Percentiles rank a stretch among this genome's conserved stretches.
Conservation (phyloP, 2,888 invertebrate genomes). For the Polietes domitor region DNA sequence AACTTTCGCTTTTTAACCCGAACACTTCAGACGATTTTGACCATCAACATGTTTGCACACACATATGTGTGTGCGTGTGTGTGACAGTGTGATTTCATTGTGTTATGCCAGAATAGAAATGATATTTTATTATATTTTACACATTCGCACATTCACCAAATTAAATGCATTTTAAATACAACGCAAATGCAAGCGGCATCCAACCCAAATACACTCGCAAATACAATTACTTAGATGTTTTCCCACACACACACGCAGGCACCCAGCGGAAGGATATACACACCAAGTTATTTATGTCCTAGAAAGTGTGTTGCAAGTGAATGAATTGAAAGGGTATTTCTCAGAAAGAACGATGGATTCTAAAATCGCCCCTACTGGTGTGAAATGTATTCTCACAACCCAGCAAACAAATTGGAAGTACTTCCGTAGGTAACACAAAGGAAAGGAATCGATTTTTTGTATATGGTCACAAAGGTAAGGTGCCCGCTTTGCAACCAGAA, state of each 20-base stretch:
- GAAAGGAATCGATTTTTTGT: too few relatives aligned
- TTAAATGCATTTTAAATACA: conserved; percentile 36
- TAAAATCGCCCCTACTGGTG: too few relatives aligned
- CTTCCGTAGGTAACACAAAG: too few relatives aligned
- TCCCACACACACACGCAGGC: neutral
- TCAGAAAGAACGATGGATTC: neutral
- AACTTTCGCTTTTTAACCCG: too few relatives aligned
- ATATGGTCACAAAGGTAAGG: too few relatives aligned
- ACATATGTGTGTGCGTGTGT: neutral
- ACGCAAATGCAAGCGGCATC: neutral
- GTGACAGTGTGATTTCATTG: neutral
- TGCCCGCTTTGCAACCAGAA: too few relatives aligned
- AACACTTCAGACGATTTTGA: too few relatives aligned
- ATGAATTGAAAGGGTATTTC: neutral
- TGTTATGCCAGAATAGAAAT: neutral
- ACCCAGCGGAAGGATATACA: neutral
- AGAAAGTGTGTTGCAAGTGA: neutral
- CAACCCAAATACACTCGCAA: conserved; percentile 19
- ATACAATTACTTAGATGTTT: neutral
- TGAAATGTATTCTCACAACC: too few relatives aligned
- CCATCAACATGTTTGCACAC: neutral
- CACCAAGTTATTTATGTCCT: neutral
- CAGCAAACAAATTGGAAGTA: too few relatives aligned
- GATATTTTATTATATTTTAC: conserved; percentile 28
- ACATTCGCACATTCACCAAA: conserved; percentile 29